phyloP scores from a whole-genome alignment of 2,113 vertebrate genomes.

The Periophthalmodon schlosseri region DNA sequence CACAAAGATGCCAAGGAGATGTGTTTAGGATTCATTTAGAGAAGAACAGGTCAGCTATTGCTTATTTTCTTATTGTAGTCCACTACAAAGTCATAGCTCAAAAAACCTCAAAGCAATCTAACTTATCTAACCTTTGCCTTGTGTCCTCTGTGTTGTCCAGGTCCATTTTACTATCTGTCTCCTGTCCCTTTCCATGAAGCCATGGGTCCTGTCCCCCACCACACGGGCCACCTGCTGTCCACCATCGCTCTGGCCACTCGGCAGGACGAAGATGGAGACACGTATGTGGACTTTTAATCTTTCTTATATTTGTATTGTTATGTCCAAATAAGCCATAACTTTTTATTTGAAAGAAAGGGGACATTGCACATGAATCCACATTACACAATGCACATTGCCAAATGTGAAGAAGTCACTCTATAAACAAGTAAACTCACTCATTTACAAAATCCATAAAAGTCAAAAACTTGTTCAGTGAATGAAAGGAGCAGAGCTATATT shows the following conservation, averaged over 20 bases:
- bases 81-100: constrained; percentile 16
- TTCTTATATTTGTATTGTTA: not conserved
- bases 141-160: constrained; percentile 19
- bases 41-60: constrained; percentile 44
- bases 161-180: constrained; percentile 30
- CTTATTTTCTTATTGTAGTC: constrained; percentile 7
- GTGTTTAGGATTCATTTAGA: constrained; percentile 22
- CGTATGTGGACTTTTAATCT: constrained; percentile 69
- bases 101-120: constrained; percentile 6
- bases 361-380: no score
- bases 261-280: constrained; percentile 83
- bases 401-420: no score
- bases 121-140: not conserved
- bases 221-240: constrained; percentile 29
- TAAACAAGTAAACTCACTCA: no score
- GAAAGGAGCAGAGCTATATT: no score
- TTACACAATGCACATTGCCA: no score
- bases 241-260: constrained; percentile 69
- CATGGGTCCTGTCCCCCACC: constrained; percentile 20
- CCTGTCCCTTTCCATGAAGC: constrained; percentile 15
- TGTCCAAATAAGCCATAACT: no score
- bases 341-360: no score
- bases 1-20: not conserved
- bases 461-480: no score
- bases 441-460: no score